These are phyloP conservation scores for Odobenus rosmarus DNA, from an alignment of 2,113 vertebrate species.

Conservation along the genomic window DNA sequence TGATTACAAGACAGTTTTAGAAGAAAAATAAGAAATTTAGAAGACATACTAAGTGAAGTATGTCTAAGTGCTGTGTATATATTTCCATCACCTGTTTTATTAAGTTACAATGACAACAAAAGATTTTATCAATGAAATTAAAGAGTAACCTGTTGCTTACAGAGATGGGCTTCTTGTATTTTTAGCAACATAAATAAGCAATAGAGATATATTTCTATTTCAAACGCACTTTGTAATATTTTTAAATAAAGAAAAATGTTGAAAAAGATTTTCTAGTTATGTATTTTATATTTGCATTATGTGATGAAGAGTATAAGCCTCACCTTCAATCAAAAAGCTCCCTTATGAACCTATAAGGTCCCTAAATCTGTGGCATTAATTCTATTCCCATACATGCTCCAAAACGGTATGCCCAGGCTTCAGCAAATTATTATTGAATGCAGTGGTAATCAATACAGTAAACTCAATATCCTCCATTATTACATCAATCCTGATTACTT, in stretches of 20 bases:
- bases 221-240: neutral
- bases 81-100: neutral
- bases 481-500: neutral
- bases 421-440: neutral
- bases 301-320: neutral
- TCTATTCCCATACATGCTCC: neutral
- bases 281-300: neutral
- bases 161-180: neutral
- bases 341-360: neutral
- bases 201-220: neutral
- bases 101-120: neutral
- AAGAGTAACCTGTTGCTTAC: neutral
- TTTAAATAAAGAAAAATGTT: neutral
- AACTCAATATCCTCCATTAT: neutral
- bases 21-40: neutral
- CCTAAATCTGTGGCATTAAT: neutral
- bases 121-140: neutral
- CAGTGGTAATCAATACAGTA: neutral
- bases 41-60: neutral
- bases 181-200: neutral
- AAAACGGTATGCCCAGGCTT: neutral
- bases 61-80: neutral
- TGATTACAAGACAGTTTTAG: neutral
- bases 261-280: neutral
- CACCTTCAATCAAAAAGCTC: neutral